Percentiles rank a stretch among this genome's conserved stretches.
Evolutionary conservation across 2,888 invertebrate genomes (phyloP).

Genomic region (Iphiclides podalirius): DNA sequence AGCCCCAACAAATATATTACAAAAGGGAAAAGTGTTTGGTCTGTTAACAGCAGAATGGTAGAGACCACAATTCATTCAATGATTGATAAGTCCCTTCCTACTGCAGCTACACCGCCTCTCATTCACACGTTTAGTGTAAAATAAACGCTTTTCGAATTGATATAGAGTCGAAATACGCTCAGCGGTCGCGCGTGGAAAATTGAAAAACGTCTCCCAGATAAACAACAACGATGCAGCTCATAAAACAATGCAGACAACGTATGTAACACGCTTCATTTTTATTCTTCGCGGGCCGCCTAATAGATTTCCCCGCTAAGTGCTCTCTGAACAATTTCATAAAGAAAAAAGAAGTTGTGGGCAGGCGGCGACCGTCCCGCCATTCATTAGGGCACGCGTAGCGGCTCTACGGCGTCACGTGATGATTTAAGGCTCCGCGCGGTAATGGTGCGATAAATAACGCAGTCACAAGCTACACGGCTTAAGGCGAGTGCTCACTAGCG

Average conservation of each 20-base stretch:
- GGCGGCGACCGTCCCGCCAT: constrained; percentile 60
- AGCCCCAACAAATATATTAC: neutral
- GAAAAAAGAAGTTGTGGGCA: constrained; percentile 68
- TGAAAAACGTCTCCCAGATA: neutral
- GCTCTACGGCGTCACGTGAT: constrained; percentile 70
- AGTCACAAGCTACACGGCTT: constrained; percentile 56
- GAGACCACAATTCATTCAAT: neutral
- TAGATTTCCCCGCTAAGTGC: constrained; percentile 73
- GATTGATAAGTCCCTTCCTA: neutral
- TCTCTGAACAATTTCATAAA: constrained; percentile 68
- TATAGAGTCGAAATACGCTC: neutral
- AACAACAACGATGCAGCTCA: constrained; percentile 10
- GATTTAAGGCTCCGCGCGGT: constrained; percentile 74
- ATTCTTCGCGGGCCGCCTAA: constrained; percentile 55
- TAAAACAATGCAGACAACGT: constrained; percentile 24
- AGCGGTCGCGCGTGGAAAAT: neutral
- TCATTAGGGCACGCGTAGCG: constrained; percentile 71
- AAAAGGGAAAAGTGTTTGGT: neutral
- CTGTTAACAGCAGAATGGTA: neutral
- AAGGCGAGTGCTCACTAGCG: constrained; percentile 19
- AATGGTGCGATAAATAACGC: constrained; percentile 80
- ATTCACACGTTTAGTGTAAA: neutral
- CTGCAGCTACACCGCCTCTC: neutral
- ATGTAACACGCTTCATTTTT: constrained; percentile 39
- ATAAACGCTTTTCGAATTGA: neutral